These are phyloP conservation scores for Mactromeris polynyma DNA, from an alignment of 2,888 invertebrate genomes.

Conservation along the genomic window DNA sequence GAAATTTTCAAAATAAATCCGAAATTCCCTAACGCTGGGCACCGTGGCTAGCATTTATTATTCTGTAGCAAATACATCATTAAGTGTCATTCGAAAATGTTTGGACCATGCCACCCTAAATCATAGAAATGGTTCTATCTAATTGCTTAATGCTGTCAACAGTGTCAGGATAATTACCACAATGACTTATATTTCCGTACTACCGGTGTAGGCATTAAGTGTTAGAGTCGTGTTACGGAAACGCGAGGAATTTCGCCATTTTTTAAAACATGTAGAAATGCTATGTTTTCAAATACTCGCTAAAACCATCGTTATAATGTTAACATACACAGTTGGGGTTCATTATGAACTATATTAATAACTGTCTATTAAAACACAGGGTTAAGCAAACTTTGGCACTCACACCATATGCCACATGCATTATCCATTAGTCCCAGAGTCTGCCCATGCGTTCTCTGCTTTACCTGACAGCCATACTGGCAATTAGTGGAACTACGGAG, in stretches of 20 bases:
- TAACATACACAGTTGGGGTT: constrained; percentile 31
- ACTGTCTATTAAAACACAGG: constrained; percentile 50
- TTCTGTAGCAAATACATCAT: not conserved
- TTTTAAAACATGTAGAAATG: constrained; percentile 1
- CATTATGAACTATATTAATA: constrained; percentile 55
- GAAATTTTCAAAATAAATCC: no score
- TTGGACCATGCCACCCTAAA: not conserved
- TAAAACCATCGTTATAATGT: not conserved
- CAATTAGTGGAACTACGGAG: constrained; percentile 56
- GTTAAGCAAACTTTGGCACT: constrained; percentile 59
- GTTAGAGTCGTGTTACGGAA: not conserved
- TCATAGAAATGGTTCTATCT: constrained; percentile 3
- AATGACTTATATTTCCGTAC: not conserved
- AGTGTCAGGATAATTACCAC: not conserved
- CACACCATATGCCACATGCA: constrained; percentile 44
- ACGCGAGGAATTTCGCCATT: not conserved
- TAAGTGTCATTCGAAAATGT: not conserved
- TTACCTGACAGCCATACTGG: constrained; percentile 56
- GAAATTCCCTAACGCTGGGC: no score
- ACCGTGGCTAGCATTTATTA: no score
- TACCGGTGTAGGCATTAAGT: not conserved
- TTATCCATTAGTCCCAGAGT: constrained; percentile 61
- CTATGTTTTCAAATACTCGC: not conserved
- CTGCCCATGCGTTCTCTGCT: constrained; percentile 55
- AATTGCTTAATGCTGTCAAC: constrained; percentile 8